Conservation (phyloP, 2,888 invertebrate genomes). For the Eilema caniola region DNA sequence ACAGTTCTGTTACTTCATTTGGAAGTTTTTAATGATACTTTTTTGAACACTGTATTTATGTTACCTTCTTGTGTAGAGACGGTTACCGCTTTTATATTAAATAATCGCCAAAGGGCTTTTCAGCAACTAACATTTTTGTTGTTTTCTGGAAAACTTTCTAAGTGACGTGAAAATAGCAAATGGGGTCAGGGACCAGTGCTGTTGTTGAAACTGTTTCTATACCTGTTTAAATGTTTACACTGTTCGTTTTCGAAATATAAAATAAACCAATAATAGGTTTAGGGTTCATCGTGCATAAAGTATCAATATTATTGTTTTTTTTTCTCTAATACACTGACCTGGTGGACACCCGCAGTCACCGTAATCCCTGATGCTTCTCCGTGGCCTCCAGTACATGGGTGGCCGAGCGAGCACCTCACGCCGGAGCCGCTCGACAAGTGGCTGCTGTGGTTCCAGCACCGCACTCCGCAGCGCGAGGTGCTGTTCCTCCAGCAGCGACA, state of each 20-base stretch:
- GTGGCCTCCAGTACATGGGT: conserved; percentile 68
- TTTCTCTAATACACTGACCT: conserved; percentile 78
- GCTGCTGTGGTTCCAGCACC: conserved; percentile 83
- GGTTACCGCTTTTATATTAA: not conserved
- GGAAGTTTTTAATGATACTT: not conserved
- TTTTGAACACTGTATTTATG: not conserved
- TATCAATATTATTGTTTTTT: not conserved
- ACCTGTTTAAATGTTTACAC: not conserved
- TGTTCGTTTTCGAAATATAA: not conserved
- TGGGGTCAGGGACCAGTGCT: not conserved
- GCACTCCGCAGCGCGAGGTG: conserved; percentile 84
- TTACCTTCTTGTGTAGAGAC: not conserved
- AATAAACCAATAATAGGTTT: too few species aligned
- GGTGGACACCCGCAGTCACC: conserved; percentile 91
- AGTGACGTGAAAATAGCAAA: not conserved
- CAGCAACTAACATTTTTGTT: not conserved
- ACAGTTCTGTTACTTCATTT: not conserved
- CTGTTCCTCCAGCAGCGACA: conserved; percentile 86
- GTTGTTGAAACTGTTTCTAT: not conserved
- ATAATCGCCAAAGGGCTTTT: not conserved
- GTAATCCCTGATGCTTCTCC: conserved; percentile 85
- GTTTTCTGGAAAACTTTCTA: not conserved
- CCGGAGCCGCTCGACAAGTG: conserved; percentile 85
- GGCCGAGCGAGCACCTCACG: conserved; percentile 82
- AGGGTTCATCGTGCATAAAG: too few species aligned